Conservation (phyloP, 2,797 vertebrate species). For the Dermochelys coriacea region DNA sequence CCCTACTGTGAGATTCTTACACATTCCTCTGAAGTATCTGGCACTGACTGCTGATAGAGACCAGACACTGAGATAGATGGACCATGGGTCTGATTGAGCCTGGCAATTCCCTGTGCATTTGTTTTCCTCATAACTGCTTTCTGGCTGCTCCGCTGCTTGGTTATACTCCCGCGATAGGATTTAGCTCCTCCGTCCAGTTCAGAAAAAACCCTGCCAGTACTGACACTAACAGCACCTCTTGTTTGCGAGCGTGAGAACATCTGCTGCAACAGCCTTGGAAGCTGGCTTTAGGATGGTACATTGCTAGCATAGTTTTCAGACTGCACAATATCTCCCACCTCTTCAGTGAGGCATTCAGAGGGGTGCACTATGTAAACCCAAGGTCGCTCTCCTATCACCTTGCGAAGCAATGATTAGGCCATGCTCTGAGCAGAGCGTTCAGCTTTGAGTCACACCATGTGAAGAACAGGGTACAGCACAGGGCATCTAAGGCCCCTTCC, state of each 20-base stretch:
- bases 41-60: neutral
- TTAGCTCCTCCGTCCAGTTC: neutral
- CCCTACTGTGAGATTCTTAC: neutral
- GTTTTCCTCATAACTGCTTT: neutral
- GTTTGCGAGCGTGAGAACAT: neutral
- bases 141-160: neutral
- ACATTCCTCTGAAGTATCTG: neutral
- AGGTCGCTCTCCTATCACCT: neutral
- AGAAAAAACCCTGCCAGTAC: neutral
- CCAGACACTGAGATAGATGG: neutral
- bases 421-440: neutral
- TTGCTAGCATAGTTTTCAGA: neutral
- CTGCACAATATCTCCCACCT: neutral
- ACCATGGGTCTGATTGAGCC: neutral
- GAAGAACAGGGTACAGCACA: neutral
- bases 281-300: no score
- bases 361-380: neutral
- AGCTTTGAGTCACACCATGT: neutral
- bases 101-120: neutral
- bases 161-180: neutral
- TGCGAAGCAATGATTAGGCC: neutral
- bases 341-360: accelerated
- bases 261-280: neutral
- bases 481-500: neutral
- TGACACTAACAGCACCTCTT: neutral